Percentiles rank a stretch among this genome's conserved stretches.
These are phyloP conservation scores for Esox niger DNA, from an alignment of 2,113 vertebrate species.

Conservation along the genomic window DNA sequence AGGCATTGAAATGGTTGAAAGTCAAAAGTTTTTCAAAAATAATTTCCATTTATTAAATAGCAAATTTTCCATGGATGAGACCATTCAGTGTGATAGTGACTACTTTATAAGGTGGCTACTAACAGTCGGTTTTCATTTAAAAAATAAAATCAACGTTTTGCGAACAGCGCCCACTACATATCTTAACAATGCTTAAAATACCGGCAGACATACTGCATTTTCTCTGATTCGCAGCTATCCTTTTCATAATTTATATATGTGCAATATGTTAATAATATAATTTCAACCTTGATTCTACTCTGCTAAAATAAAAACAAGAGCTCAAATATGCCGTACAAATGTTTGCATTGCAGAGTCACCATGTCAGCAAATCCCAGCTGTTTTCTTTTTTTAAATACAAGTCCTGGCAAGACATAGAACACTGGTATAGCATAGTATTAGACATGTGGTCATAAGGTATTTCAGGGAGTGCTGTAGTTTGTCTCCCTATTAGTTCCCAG, in stretches of 20 bases:
- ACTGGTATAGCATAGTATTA: slow-evolving; percentile 22
- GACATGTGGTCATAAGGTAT: slow-evolving; percentile 10
- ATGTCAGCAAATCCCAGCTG: slow-evolving; percentile 9
- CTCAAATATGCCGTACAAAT: not conserved
- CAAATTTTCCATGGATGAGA: not conserved
- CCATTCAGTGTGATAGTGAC: too few relatives aligned
- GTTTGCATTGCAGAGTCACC: not conserved
- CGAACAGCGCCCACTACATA: too few relatives aligned
- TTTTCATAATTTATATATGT: too few relatives aligned
- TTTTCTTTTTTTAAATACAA: slow-evolving; percentile 32
- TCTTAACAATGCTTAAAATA: too few relatives aligned
- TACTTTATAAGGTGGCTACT: too few relatives aligned
- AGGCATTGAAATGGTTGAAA: too few relatives aligned
- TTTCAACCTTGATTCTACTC: not conserved
- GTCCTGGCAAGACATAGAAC: slow-evolving; percentile 40
- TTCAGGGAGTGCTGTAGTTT: not conserved
- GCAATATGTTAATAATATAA: too few relatives aligned
- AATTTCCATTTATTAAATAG: not conserved
- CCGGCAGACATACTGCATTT: too few relatives aligned
- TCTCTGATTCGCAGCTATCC: too few relatives aligned
- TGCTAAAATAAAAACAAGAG: not conserved
- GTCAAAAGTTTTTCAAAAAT: too few relatives aligned
- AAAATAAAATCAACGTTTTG: too few relatives aligned
- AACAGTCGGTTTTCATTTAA: too few relatives aligned
- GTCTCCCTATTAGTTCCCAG: slow-evolving; percentile 3